These are phyloP conservation scores for Bombus confusus DNA, from an alignment of 1,140 invertebrate genomes.

Conservation along the genomic window DNA sequence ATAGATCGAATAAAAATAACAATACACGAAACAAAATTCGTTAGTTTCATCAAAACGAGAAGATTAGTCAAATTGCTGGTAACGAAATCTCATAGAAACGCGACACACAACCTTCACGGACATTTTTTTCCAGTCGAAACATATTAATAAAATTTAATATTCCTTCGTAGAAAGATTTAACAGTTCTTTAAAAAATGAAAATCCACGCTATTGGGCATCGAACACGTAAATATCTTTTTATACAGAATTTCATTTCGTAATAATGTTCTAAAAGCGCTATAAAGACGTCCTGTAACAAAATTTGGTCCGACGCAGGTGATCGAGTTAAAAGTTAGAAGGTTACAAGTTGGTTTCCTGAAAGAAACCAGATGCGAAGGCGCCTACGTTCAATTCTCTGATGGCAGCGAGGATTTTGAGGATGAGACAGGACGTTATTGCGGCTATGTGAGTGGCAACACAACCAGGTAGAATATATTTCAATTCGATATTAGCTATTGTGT, in stretches of 20 bases:
- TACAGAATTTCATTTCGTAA: neutral
- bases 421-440: slow-evolving; percentile 76
- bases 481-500: too few species aligned
- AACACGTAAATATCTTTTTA: neutral
- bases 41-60: too few species aligned
- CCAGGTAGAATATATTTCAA: slow-evolving; percentile 65
- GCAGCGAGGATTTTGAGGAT: slow-evolving; percentile 67
- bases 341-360: slow-evolving; percentile 76
- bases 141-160: too few species aligned
- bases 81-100: too few species aligned
- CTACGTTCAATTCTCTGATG: slow-evolving; percentile 74
- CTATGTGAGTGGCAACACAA: slow-evolving; percentile 74
- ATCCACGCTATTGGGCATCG: neutral
- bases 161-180: too few species aligned
- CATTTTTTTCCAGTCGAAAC: too few species aligned
- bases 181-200: neutral
- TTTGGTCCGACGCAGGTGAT: slow-evolving; percentile 65
- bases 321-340: slow-evolving; percentile 72
- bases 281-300: neutral
- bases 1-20: too few species aligned
- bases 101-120: too few species aligned
- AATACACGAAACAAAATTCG: too few species aligned
- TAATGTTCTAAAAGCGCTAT: neutral
- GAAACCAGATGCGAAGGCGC: slow-evolving; percentile 74
- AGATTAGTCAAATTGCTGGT: too few species aligned